Evolutionary conservation across 2,888 invertebrate species (phyloP).

Genomic region (Drosophila lacicola): DNA sequence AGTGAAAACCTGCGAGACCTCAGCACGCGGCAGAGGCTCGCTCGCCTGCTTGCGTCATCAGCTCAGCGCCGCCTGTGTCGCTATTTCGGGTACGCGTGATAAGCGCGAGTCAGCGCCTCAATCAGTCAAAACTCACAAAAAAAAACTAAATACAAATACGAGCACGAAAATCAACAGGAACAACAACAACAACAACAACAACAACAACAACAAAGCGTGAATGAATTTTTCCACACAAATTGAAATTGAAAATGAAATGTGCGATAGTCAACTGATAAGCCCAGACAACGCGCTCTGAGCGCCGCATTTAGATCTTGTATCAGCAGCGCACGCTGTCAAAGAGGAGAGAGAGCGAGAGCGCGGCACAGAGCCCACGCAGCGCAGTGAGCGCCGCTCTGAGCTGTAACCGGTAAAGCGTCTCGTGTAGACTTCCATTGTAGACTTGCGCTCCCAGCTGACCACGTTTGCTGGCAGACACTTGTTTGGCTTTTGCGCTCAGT

Average conservation of each 20-base stretch:
- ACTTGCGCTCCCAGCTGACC: constrained; percentile 55
- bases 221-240: constrained; percentile 78
- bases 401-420: constrained; percentile 56
- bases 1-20: constrained; percentile 9
- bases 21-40: constrained; percentile 27
- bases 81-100: constrained; percentile 54
- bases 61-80: constrained; percentile 39
- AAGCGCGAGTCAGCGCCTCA: constrained; percentile 67
- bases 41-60: constrained; percentile 47
- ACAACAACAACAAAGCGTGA: constrained; percentile 56
- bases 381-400: constrained; percentile 20
- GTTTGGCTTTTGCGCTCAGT: constrained; percentile 59
- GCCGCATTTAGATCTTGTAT: constrained; percentile 62
- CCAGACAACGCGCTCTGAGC: constrained; percentile 43
- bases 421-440: constrained; percentile 61
- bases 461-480: constrained; percentile 54
- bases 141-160: constrained; percentile 53
- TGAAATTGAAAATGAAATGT: constrained; percentile 69
- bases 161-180: constrained; percentile 19
- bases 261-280: constrained; percentile 76
- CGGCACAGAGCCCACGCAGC: constrained; percentile 18
- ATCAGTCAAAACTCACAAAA: constrained; percentile 65
- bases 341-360: constrained; percentile 12
- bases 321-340: constrained; percentile 25
- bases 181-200: constrained; percentile 30